Evolutionary conservation across 1,140 invertebrate genomes (phyloP).

Genomic region (Coptotermes formosanus): DNA sequence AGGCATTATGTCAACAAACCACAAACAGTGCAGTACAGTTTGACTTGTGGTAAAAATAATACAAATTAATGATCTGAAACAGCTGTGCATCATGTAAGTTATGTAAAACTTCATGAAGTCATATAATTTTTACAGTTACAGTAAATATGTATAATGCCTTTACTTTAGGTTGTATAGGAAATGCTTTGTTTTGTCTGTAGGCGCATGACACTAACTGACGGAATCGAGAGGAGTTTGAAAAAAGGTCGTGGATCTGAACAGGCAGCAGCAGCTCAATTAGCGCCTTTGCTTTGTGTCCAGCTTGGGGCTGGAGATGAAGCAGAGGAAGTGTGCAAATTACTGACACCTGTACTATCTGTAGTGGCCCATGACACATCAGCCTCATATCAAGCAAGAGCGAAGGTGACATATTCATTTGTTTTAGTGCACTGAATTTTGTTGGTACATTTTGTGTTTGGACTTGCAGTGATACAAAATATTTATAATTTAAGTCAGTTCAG

Average conservation of each 20-base stretch:
- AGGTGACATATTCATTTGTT: slow-evolving; percentile 44
- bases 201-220: slow-evolving; percentile 77
- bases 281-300: slow-evolving; percentile 79
- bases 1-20: too few species aligned
- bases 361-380: slow-evolving; percentile 61
- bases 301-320: slow-evolving; percentile 64
- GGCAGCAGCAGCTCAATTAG: slow-evolving; percentile 72
- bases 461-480: not conserved
- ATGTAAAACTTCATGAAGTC: too few species aligned
- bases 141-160: too few species aligned
- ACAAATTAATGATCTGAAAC: too few species aligned
- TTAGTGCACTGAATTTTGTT: not conserved
- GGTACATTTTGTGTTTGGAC: too few species aligned
- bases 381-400: slow-evolving; percentile 57
- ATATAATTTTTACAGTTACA: too few species aligned
- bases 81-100: too few species aligned
- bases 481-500: not conserved
- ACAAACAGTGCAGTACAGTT: too few species aligned
- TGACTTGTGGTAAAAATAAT: too few species aligned
- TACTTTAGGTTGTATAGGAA: too few species aligned
- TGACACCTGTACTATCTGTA: slow-evolving; percentile 59
- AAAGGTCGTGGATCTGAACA: slow-evolving; percentile 81
- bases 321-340: slow-evolving; percentile 59
- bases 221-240: slow-evolving; percentile 74
- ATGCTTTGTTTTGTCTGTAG: slow-evolving; percentile 43